Evolutionary conservation across 2,113 vertebrate species (phyloP).

Genomic region (Psittacus erithacus): DNA sequence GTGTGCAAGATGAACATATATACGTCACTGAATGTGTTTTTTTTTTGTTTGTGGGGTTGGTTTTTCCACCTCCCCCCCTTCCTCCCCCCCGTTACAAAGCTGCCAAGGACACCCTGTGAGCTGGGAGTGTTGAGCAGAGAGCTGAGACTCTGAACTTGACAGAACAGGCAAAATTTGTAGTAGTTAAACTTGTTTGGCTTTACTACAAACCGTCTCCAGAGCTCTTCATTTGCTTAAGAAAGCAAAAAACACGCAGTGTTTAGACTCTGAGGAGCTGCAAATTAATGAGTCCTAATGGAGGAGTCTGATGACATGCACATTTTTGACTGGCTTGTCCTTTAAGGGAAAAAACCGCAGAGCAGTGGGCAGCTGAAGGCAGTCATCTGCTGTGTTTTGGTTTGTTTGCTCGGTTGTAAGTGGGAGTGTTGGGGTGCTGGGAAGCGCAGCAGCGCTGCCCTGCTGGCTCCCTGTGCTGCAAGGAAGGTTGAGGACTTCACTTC

Average conservation of each 20-base stretch:
- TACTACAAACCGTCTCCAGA: not conserved
- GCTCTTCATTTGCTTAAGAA: not conserved
- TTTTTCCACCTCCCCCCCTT: not conserved
- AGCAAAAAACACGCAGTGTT: not conserved
- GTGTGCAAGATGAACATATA: not conserved
- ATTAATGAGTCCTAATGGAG: not conserved
- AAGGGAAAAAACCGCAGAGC: constrained; percentile 44
- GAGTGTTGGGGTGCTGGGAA: not conserved
- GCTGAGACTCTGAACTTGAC: not conserved
- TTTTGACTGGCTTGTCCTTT: constrained; percentile 39
- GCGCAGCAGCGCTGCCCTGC: not conserved
- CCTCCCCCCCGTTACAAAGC: not conserved
- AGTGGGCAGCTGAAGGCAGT: constrained; percentile 14
- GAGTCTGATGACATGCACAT: not conserved
- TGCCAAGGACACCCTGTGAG: not conserved
- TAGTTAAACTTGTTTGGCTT: not conserved
- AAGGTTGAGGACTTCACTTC: not conserved
- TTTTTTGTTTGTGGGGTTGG: not conserved
- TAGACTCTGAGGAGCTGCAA: not conserved
- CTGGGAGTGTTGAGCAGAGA: not conserved
- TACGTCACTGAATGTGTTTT: not conserved
- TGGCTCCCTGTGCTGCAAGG: not conserved
- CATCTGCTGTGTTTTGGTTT: not conserved
- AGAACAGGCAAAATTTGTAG: not conserved
- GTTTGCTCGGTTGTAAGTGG: not conserved